These are phyloP conservation scores for Chromis chromis DNA, from an alignment of 2,797 vertebrate genomes.

Conservation along the genomic window DNA sequence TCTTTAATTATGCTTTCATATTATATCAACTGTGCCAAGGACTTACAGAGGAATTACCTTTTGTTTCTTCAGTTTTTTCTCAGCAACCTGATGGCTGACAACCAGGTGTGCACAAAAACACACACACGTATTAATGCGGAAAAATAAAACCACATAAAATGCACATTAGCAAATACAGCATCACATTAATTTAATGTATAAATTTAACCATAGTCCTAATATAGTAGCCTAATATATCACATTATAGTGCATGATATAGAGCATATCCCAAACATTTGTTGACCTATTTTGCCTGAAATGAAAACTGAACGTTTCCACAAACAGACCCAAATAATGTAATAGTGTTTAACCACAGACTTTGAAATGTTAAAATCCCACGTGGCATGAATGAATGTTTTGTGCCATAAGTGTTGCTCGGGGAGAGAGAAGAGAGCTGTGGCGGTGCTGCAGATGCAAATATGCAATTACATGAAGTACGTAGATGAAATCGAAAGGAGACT, in stretches of 20 bases:
- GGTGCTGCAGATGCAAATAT: slow-evolving; percentile 70
- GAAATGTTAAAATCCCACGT: slow-evolving; percentile 57
- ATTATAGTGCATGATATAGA: slow-evolving; percentile 4
- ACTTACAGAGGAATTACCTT: slow-evolving; percentile 33
- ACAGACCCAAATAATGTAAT: slow-evolving; percentile 42
- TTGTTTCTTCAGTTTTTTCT: slow-evolving; percentile 2
- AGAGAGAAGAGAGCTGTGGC: slow-evolving; percentile 51
- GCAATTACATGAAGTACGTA: slow-evolving; percentile 77
- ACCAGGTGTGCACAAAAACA: slow-evolving; percentile 11
- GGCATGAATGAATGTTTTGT: slow-evolving; percentile 62
- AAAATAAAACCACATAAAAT: slow-evolving; percentile 15
- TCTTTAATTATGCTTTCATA: slow-evolving; percentile 63
- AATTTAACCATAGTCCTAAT: slow-evolving; percentile 14
- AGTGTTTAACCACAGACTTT: slow-evolving; percentile 47
- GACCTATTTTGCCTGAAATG: slow-evolving; percentile 42
- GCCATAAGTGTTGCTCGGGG: slow-evolving; percentile 70
- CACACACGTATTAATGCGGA: neutral
- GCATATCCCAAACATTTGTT: slow-evolving; percentile 17
- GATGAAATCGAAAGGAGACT: slow-evolving; percentile 67
- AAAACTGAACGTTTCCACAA: slow-evolving; percentile 57
- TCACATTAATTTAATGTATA: neutral
- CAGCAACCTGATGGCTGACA: slow-evolving; percentile 18
- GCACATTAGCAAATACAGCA: neutral
- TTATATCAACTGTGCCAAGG: slow-evolving; percentile 38
- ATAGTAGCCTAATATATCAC: slow-evolving; percentile 3